phyloP scores from a whole-genome alignment of 2,797 vertebrate genomes.

The Girardinus metallicus region DNA sequence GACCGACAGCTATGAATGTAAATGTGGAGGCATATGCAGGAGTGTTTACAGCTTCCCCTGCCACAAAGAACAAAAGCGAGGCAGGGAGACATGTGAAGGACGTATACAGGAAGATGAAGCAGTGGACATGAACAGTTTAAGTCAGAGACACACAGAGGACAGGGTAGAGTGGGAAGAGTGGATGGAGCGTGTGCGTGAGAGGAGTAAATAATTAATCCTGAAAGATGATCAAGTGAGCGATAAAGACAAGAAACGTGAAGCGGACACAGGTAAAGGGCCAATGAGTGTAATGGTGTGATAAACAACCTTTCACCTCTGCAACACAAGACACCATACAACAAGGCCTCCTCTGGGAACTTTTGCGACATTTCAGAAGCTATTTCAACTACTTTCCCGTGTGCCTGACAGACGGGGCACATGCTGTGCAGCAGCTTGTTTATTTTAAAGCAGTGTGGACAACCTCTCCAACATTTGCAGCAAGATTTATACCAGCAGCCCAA shows the following conservation, averaged over 20 bases:
- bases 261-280: constrained; percentile 24
- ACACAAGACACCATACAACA: constrained; percentile 39
- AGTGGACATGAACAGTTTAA: constrained; percentile 23
- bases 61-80: constrained; percentile 43
- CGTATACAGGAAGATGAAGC: constrained; percentile 26
- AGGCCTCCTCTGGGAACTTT: constrained; percentile 61
- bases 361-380: constrained; percentile 56
- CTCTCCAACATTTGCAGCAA: constrained; percentile 40
- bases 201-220: constrained; percentile 25
- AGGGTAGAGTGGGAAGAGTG: not conserved
- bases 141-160: constrained; percentile 7
- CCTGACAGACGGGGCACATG: constrained; percentile 70
- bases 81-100: constrained; percentile 49
- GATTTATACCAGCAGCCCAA: constrained; percentile 54
- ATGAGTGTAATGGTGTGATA: constrained; percentile 50
- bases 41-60: constrained; percentile 56
- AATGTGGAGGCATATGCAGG: constrained; percentile 67
- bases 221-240: constrained; percentile 15
- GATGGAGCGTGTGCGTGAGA: not conserved
- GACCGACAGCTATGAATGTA: constrained; percentile 62
- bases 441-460: constrained; percentile 38
- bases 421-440: constrained; percentile 47
- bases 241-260: constrained; percentile 14
- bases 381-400: constrained; percentile 58
- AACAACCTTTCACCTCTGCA: constrained; percentile 55